Evolutionary conservation across 1,140 invertebrate genomes (phyloP).

Genomic region (Metopolophium dirhodum): DNA sequence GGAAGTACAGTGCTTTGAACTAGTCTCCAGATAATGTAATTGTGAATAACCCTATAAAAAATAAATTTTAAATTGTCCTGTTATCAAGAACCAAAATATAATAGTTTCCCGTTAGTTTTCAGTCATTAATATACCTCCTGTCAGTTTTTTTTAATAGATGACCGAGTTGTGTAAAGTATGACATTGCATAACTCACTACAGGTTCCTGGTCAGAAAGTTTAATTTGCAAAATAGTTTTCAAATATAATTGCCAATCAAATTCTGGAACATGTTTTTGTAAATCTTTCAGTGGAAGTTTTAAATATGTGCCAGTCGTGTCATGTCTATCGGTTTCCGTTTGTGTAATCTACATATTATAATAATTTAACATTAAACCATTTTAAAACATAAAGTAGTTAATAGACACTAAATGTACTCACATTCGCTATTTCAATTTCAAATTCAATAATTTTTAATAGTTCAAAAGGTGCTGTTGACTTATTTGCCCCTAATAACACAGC

Average conservation of each 20-base stretch:
- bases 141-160: conserved; percentile 74
- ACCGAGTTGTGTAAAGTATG: conserved; percentile 81
- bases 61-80: neutral
- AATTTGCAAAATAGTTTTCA: conserved; percentile 73
- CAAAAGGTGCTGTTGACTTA: conserved; percentile 67
- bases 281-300: conserved; percentile 72
- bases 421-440: conserved; percentile 82
- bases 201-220: conserved; percentile 74
- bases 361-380: neutral
- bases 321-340: conserved; percentile 81
- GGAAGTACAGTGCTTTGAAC: conserved; percentile 77
- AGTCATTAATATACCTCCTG: conserved; percentile 66
- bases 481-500: conserved; percentile 77
- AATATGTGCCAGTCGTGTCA: conserved; percentile 80
- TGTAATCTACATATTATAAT: conserved; percentile 68
- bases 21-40: conserved; percentile 84
- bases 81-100: neutral
- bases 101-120: neutral
- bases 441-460: conserved; percentile 74
- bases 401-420: conserved; percentile 65
- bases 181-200: conserved; percentile 80
- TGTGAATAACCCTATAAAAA: conserved; percentile 74
- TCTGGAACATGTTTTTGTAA: conserved; percentile 74
- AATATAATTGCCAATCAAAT: conserved; percentile 79
- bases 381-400: neutral